Evolutionary conservation across 2,888 invertebrate species (phyloP).

Genomic region (Melieria crassipennis): DNA sequence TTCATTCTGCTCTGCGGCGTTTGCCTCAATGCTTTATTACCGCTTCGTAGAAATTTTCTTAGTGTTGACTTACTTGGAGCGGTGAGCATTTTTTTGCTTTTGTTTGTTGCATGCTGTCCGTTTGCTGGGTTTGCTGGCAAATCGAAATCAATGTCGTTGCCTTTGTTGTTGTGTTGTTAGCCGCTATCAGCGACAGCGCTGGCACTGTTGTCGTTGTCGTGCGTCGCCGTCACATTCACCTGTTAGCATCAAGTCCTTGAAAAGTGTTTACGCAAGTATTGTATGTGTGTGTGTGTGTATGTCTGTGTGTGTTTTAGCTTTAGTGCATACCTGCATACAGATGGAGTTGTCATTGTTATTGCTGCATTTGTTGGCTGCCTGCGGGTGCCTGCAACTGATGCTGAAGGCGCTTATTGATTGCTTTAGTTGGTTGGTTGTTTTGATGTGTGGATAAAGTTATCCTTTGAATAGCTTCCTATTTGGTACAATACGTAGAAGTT

Average conservation of each 20-base stretch:
- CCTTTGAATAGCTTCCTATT: too few relatives aligned
- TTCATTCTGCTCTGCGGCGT: too few relatives aligned
- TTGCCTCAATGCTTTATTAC: too few relatives aligned
- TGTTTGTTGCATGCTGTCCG: constrained; percentile 10
- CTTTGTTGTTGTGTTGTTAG: constrained; percentile 24
- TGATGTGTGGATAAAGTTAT: too few relatives aligned
- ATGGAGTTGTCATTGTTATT: neutral
- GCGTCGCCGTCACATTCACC: constrained; percentile 50
- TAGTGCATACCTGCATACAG: neutral
- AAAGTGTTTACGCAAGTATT: constrained; percentile 48
- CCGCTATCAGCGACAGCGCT: constrained; percentile 36
- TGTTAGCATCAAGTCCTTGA: constrained; percentile 62
- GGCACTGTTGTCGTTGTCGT: constrained; percentile 19
- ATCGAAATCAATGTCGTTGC: constrained; percentile 39
- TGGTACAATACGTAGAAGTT: too few relatives aligned
- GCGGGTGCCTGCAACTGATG: too few relatives aligned
- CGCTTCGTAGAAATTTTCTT: neutral
- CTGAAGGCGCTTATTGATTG: constrained; percentile 12
- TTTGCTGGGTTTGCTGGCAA: constrained; percentile 19
- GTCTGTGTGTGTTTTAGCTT: neutral
- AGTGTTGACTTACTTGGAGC: neutral
- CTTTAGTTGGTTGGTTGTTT: neutral
- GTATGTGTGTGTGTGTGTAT: constrained; percentile 1
- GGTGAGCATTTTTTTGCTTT: constrained; percentile 5
- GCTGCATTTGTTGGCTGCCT: neutral